Percentiles rank a stretch among this genome's conserved stretches.
phyloP scores from a whole-genome alignment of 2,888 invertebrate genomes.

The Leptopilina myrica region DNA sequence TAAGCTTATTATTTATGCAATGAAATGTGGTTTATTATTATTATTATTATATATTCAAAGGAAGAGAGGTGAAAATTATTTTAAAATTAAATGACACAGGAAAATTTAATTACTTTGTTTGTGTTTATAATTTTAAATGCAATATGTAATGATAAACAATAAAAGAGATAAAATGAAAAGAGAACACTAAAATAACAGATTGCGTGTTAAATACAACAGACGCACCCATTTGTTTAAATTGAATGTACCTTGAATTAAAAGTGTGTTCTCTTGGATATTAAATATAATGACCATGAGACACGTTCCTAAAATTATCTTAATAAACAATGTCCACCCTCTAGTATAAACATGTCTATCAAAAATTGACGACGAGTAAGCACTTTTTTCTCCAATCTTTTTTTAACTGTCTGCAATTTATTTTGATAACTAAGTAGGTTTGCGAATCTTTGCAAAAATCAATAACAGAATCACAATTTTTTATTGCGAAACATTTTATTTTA shows the following conservation, averaged over 20 bases:
- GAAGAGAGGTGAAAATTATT: too few species aligned
- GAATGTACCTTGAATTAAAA: neutral
- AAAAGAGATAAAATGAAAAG: neutral
- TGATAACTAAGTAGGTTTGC: too few species aligned
- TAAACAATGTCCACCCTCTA: neutral
- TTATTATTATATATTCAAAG: too few species aligned
- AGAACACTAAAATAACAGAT: neutral
- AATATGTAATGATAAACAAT: neutral
- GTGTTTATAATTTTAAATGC: neutral
- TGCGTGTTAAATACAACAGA: constrained; percentile 5
- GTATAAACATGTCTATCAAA: neutral
- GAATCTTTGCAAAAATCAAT: too few species aligned
- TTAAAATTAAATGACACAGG: neutral
- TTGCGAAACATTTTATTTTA: too few species aligned
- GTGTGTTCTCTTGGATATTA: neutral
- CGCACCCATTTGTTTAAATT: constrained; percentile 11
- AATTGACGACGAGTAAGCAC: neutral
- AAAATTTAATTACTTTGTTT: constrained; percentile 10
- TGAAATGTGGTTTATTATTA: too few species aligned
- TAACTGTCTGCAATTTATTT: too few species aligned
- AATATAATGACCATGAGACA: neutral
- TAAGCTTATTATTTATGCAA: neutral
- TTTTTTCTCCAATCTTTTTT: neutral
- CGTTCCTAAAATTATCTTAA: neutral
- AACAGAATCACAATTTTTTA: too few species aligned